Evolutionary conservation across 2,113 vertebrate genomes (phyloP).

Genomic region (Progne subis): DNA sequence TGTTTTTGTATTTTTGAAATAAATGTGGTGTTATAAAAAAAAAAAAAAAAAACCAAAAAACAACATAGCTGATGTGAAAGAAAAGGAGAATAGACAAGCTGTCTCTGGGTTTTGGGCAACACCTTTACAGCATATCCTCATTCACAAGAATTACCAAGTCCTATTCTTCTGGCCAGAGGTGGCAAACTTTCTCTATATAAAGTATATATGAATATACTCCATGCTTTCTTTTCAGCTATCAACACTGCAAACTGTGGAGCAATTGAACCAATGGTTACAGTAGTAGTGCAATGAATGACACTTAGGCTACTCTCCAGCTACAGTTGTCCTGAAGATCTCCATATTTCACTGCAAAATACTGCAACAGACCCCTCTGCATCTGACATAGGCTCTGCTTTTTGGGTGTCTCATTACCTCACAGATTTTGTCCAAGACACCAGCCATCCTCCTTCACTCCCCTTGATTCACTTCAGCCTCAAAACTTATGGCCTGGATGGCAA

Average conservation of each 20-base stretch:
- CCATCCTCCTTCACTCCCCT: neutral
- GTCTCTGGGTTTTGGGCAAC: neutral
- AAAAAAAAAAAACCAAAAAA: too few species aligned
- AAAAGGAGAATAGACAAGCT: neutral
- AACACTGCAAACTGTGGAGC: neutral
- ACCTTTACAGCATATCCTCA: neutral
- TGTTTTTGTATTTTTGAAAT: neutral
- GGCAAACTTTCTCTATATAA: neutral
- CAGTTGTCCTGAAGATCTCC: neutral
- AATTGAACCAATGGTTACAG: neutral
- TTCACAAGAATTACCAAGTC: neutral
- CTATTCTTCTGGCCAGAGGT: neutral
- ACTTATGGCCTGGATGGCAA: neutral
- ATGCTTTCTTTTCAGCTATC: neutral
- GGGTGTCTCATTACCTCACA: neutral
- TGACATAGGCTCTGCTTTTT: neutral
- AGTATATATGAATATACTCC: neutral
- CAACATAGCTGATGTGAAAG: fast-evolving
- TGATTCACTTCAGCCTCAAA: neutral
- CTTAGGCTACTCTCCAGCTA: neutral
- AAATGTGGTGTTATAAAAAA: neutral
- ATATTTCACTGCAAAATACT: neutral
- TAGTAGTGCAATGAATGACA: neutral
- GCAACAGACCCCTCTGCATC: neutral
- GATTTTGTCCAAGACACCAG: neutral